Conservation (phyloP, 2,797 vertebrate species). For the Poeciliopsis paucimaculata region DNA sequence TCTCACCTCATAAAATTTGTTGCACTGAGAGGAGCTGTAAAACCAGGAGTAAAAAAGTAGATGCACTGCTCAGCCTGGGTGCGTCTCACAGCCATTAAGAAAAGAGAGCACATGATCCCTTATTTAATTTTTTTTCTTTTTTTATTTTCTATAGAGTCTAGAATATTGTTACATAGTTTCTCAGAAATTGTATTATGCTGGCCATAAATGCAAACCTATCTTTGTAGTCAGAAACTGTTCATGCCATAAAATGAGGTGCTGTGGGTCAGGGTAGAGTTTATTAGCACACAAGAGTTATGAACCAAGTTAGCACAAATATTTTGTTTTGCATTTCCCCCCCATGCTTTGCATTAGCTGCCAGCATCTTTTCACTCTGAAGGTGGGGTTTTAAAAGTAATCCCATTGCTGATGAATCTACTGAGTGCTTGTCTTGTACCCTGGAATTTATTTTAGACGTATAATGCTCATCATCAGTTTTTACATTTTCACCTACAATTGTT, state of each 20-base stretch:
- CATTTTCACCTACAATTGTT: constrained; percentile 65
- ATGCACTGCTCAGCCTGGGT: neutral
- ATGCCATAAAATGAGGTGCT: constrained; percentile 11
- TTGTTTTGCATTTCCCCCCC: constrained; percentile 9
- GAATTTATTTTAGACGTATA: constrained; percentile 56
- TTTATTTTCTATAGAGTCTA: neutral
- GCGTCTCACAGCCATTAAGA: neutral
- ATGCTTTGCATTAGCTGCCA: constrained; percentile 39
- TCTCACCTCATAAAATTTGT: neutral
- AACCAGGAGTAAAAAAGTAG: neutral
- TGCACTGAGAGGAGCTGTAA: neutral
- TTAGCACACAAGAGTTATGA: neutral
- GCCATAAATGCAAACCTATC: neutral
- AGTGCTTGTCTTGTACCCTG: constrained; percentile 62
- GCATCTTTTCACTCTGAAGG: constrained; percentile 35
- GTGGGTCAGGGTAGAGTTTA: neutral
- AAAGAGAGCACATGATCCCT: neutral
- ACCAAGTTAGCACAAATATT: constrained; percentile 19
- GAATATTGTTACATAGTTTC: neutral
- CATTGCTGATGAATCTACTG: constrained; percentile 61
- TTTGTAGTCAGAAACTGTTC: neutral
- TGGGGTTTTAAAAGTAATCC: constrained; percentile 56
- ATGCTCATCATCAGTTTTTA: constrained; percentile 51
- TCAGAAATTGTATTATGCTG: neutral
- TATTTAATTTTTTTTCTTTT: neutral